phyloP scores from a whole-genome alignment of 2,888 invertebrate genomes.

The Mechanitis messenoides region DNA sequence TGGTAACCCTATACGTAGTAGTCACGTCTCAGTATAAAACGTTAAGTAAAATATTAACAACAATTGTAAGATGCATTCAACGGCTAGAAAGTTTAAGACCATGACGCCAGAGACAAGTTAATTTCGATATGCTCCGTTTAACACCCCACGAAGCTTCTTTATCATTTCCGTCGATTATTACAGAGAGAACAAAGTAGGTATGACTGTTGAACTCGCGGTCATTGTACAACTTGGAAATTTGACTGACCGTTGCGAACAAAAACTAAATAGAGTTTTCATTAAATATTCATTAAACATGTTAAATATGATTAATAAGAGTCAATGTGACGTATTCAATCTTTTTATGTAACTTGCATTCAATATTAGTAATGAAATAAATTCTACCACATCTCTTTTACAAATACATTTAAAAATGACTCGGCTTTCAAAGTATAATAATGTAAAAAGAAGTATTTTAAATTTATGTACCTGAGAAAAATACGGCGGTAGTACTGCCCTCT shows the following conservation, averaged over 20 bases:
- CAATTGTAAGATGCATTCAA: conserved; percentile 1
- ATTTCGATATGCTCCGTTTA: conserved; percentile 54
- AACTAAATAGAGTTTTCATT: too few relatives aligned
- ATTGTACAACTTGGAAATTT: conserved; percentile 8
- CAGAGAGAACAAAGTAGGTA: conserved; percentile 34
- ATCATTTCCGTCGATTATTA: conserved; percentile 60
- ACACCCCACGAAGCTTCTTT: conserved; percentile 58
- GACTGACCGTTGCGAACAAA: too few relatives aligned
- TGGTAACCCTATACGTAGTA: too few relatives aligned
- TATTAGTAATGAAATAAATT: too few relatives aligned
- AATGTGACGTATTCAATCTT: too few relatives aligned
- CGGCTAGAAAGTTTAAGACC: conserved; percentile 12
- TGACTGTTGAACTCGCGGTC: conserved; percentile 50
- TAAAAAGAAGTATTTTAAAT: conserved; percentile 1
- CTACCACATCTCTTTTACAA: too few relatives aligned
- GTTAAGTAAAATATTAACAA: background rate
- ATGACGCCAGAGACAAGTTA: conserved; percentile 34
- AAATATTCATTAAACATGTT: too few relatives aligned
- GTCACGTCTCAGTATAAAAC: too few relatives aligned
- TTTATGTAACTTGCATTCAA: too few relatives aligned
- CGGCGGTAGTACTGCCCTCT: conserved; percentile 95
- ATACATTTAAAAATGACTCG: too few relatives aligned
- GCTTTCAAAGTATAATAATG: background rate
- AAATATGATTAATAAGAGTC: too few relatives aligned
- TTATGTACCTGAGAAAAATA: conserved; percentile 89